Percentiles rank a stretch among this genome's conserved stretches.
Evolutionary conservation across 2,113 vertebrate species (phyloP).

Genomic region (Cepphus grylle): DNA sequence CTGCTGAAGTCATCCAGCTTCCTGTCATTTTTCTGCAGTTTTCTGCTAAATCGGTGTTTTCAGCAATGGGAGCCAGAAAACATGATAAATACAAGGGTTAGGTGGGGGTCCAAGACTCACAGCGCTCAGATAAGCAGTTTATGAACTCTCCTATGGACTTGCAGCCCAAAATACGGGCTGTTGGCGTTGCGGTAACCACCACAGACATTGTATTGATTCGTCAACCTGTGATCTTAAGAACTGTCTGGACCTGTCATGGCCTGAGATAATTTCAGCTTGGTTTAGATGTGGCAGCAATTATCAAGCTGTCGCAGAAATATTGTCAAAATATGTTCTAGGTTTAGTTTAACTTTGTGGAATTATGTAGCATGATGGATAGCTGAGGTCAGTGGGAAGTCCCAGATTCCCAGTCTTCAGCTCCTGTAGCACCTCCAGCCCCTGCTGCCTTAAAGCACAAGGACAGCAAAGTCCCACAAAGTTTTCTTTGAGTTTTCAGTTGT

Average conservation of each 20-base stretch:
- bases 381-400: not conserved
- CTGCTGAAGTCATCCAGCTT: not conserved
- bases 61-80: not conserved
- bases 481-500: not conserved
- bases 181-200: not conserved
- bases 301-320: not conserved
- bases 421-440: not conserved
- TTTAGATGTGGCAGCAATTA: not conserved
- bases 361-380: fast-evolving
- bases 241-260: not conserved
- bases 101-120: not conserved
- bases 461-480: not conserved
- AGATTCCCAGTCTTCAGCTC: not conserved
- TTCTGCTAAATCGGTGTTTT: not conserved
- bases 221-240: not conserved
- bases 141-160: not conserved
- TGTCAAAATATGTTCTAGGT: fast-evolving
- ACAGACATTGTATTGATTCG: fast-evolving
- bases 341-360: not conserved
- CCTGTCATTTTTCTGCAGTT: fast-evolving
- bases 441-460: not conserved
- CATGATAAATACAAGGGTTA: fast-evolving
- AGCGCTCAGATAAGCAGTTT: not conserved
- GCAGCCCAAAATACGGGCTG: not conserved
- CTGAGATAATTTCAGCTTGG: not conserved